These are phyloP conservation scores for Poecilia picta DNA, from an alignment of 2,797 vertebrate genomes.

Conservation along the genomic window DNA sequence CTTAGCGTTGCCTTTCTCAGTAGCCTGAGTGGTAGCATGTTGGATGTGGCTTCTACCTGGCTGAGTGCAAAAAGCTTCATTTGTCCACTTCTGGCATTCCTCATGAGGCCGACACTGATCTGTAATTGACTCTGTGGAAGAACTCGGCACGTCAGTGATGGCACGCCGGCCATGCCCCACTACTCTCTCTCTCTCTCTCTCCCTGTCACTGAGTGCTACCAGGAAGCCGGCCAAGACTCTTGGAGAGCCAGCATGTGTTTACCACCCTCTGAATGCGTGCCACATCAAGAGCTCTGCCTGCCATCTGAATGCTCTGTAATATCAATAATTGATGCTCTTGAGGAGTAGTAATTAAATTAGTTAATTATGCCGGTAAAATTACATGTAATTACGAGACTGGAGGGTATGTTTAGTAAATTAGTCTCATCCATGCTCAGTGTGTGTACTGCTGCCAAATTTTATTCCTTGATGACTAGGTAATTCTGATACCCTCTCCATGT, in stretches of 20 bases:
- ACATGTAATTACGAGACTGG: slow-evolving; percentile 99
- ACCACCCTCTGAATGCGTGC: slow-evolving; percentile 95
- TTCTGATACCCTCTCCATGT: slow-evolving; percentile 92
- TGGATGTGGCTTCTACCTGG: slow-evolving; percentile 34
- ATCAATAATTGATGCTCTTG: slow-evolving; percentile 99
- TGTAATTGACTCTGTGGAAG: slow-evolving; percentile 57
- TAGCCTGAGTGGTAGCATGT: slow-evolving; percentile 15
- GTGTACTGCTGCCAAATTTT: slow-evolving; percentile 99
- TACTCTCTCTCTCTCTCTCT: neutral
- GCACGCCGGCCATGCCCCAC: slow-evolving; percentile 21
- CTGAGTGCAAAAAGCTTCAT: slow-evolving; percentile 48
- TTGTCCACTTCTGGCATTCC: slow-evolving; percentile 54
- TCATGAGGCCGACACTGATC: slow-evolving; percentile 46
- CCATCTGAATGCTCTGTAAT: slow-evolving; percentile 99
- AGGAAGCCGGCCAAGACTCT: slow-evolving; percentile 88
- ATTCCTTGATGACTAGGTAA: slow-evolving; percentile 99
- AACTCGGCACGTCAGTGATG: slow-evolving; percentile 53
- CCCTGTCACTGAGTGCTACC: slow-evolving; percentile 55
- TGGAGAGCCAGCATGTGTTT: slow-evolving; percentile 90
- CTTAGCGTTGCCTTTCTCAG: neutral
- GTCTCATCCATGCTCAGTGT: slow-evolving; percentile 98
- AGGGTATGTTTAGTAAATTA: slow-evolving; percentile 99
- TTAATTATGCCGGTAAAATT: slow-evolving; percentile 99
- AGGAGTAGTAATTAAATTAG: slow-evolving; percentile 99
- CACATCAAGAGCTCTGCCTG: slow-evolving; percentile 92